Evolutionary conservation across 53 echinoderm and acorn worm species (phyloP).

Genomic region (Antedon mediterranea): DNA sequence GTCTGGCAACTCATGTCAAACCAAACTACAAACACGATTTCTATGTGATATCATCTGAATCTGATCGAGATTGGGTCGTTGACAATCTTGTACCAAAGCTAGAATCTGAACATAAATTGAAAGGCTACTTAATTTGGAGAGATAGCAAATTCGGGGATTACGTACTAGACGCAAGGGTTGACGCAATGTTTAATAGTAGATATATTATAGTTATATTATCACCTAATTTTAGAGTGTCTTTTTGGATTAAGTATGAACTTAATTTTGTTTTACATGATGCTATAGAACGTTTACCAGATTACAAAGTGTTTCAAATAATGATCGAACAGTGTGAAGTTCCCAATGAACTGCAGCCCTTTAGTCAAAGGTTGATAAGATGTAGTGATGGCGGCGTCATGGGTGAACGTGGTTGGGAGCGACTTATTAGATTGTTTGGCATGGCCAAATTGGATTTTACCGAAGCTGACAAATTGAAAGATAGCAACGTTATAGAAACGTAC

Average conservation of each 20-base stretch:
- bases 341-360: neutral
- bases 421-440: neutral
- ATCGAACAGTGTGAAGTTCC: neutral
- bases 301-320: neutral
- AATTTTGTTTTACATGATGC: neutral
- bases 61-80: neutral
- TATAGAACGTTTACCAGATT: neutral
- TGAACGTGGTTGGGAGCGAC: too few relatives aligned
- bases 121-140: neutral
- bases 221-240: neutral
- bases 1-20: neutral
- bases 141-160: neutral
- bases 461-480: neutral
- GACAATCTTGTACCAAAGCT: neutral
- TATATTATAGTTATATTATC: neutral
- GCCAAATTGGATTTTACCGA: neutral
- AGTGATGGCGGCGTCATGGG: conserved; percentile 6
- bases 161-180: neutral
- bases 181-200: neutral
- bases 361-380: neutral
- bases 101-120: neutral
- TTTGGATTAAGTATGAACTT: neutral
- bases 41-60: neutral
- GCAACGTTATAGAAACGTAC: conserved; percentile 49
- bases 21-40: neutral